These are phyloP conservation scores for Cantharis flavilabris DNA, from an alignment of 2,888 invertebrate genomes.

Conservation along the genomic window DNA sequence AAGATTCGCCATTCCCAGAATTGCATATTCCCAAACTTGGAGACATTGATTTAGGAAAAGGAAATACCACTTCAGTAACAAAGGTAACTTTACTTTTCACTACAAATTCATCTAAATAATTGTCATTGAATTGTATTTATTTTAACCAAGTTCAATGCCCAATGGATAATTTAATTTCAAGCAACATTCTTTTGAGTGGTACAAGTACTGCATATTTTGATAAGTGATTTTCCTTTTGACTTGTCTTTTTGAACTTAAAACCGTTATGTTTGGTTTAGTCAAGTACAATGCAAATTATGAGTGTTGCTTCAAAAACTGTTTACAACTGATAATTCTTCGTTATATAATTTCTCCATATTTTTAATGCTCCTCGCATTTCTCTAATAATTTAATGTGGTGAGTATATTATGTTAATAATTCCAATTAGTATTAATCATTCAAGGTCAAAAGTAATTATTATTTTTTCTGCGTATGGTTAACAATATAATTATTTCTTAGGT, in stretches of 20 bases:
- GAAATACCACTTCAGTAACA: slow-evolving; percentile 52
- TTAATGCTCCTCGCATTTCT: too few species aligned
- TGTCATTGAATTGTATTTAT: not conserved
- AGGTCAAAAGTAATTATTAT: not conserved
- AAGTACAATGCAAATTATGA: not conserved
- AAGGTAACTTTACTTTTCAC: slow-evolving; percentile 37
- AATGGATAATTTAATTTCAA: not conserved
- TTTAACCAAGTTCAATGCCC: not conserved
- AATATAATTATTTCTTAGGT: slow-evolving; percentile 55
- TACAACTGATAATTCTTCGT: not conserved
- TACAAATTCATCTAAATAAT: too few species aligned
- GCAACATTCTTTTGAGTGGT: not conserved
- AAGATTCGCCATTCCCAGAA: slow-evolving; percentile 35
- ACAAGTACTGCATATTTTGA: not conserved
- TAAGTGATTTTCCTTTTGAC: not conserved
- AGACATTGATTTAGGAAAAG: slow-evolving; percentile 50
- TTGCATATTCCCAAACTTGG: slow-evolving; percentile 29
- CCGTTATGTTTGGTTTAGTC: not conserved
- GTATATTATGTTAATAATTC: not conserved
- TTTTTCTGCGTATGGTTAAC: not conserved
- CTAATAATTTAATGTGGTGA: not conserved
- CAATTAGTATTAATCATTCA: not conserved
- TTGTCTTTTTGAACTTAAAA: too few species aligned
- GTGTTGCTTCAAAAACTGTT: not conserved
- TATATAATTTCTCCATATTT: not conserved